These are phyloP conservation scores for Leptinotarsa peninsularis DNA, from an alignment of 2,888 invertebrate genomes.

Conservation along the genomic window DNA sequence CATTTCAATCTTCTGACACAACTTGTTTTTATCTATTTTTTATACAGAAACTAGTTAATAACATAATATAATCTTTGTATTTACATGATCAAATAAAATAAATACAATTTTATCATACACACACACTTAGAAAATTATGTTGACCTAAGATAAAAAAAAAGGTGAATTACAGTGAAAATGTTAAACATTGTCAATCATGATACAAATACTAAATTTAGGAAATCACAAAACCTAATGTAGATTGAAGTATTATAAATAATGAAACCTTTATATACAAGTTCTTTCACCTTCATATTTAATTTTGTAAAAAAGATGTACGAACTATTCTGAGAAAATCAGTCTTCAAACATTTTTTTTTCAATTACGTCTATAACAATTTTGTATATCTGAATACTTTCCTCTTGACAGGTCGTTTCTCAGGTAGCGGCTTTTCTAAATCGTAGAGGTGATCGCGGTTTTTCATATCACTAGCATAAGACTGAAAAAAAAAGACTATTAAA, in stretches of 20 bases:
- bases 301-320: conserved; percentile 36
- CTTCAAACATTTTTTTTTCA: conserved; percentile 46
- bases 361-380: conserved; percentile 34
- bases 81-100: conserved; percentile 47
- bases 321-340: conserved; percentile 47
- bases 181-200: conserved; percentile 7
- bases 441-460: conserved; percentile 68
- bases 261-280: conserved; percentile 20
- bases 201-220: conserved; percentile 25
- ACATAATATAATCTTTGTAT: conserved; percentile 40
- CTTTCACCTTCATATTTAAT: conserved; percentile 32
- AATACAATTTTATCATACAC: conserved; percentile 44
- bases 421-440: conserved; percentile 63
- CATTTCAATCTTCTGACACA: conserved; percentile 25
- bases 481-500: conserved; percentile 53
- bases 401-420: conserved; percentile 58
- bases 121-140: conserved; percentile 42
- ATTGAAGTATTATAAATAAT: conserved; percentile 14
- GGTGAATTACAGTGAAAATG: conserved; percentile 22
- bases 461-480: conserved; percentile 69
- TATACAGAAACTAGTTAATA: conserved; percentile 44
- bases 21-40: conserved; percentile 38
- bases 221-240: conserved; percentile 23
- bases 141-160: conserved; percentile 23
- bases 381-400: conserved; percentile 51